These are phyloP conservation scores for Geopemphigus sp. DNA, from an alignment of 1,140 invertebrate genomes.

Conservation along the genomic window DNA sequence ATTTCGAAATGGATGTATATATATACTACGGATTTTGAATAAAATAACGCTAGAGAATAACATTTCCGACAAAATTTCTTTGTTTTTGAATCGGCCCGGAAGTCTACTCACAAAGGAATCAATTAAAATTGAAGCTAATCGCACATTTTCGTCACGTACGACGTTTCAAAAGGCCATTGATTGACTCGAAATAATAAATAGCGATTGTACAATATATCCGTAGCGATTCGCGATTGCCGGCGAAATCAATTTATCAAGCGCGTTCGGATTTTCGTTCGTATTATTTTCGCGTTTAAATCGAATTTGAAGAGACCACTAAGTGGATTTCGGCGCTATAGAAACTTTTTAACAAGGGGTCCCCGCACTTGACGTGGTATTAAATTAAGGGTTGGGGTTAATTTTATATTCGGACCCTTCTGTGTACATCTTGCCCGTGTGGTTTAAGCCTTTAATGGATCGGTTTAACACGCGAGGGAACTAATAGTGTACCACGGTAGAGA, in stretches of 20 bases:
- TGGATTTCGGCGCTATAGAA: conserved; percentile 25
- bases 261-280: not conserved
- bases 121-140: too few species aligned
- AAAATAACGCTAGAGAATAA: too few species aligned
- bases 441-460: conserved; percentile 38
- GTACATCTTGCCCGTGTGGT: not conserved
- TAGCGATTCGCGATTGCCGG: too few species aligned
- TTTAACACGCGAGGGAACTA: conserved; percentile 37
- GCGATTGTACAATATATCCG: too few species aligned
- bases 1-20: too few species aligned
- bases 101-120: too few species aligned
- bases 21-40: too few species aligned
- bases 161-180: too few species aligned
- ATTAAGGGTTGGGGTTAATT: conserved; percentile 31
- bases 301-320: conserved; percentile 14
- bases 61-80: too few species aligned
- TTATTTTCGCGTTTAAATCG: not conserved
- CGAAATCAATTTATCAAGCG: not conserved
- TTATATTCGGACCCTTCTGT: not conserved
- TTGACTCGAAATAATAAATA: too few species aligned
- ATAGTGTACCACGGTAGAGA: not conserved
- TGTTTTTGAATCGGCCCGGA: too few species aligned
- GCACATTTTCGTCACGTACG: too few species aligned
- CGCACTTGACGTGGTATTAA: conserved; percentile 8
- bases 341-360: conserved; percentile 23